These are phyloP conservation scores for Ceratoteleas bidentatus DNA, from an alignment of 1,140 invertebrate genomes.

Conservation along the genomic window DNA sequence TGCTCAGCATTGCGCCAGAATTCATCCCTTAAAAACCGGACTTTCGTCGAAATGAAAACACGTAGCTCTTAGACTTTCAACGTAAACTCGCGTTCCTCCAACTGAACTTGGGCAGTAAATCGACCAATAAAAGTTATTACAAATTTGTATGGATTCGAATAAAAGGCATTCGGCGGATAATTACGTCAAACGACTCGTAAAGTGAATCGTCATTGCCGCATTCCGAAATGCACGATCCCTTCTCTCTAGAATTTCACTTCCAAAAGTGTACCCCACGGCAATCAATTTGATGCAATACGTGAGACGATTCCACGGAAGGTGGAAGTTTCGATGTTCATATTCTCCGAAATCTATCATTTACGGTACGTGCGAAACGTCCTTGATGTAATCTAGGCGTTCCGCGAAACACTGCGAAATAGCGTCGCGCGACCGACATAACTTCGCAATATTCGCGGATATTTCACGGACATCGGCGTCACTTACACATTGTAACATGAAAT, in stretches of 20 bases:
- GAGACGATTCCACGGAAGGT: constrained; percentile 1
- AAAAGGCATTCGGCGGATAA: background rate
- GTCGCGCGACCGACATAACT: constrained; percentile 16
- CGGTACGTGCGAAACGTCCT: constrained; percentile 13
- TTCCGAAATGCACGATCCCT: no score
- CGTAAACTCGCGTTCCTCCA: background rate
- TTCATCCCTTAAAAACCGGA: constrained; percentile 1
- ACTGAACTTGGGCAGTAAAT: background rate
- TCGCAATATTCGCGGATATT: constrained; percentile 24
- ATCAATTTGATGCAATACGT: constrained; percentile 4
- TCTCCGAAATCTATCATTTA: constrained; percentile 20
- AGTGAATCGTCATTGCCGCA: no score
- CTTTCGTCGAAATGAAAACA: background rate
- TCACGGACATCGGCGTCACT: constrained; percentile 29
- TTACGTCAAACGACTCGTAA: no score
- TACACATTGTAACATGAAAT: constrained; percentile 27
- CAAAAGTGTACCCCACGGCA: background rate
- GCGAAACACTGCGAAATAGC: constrained; percentile 21
- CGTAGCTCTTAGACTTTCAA: constrained; percentile 3
- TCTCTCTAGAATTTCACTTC: no score
- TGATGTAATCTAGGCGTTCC: constrained; percentile 24
- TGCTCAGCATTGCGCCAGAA: background rate
- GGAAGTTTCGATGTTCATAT: constrained; percentile 17
- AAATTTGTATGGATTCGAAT: background rate
- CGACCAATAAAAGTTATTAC: constrained; percentile 11